Percentiles rank a stretch among this genome's conserved stretches.
These are phyloP conservation scores for Synergus umbraculus DNA, from an alignment of 2,888 invertebrate species.

Conservation along the genomic window DNA sequence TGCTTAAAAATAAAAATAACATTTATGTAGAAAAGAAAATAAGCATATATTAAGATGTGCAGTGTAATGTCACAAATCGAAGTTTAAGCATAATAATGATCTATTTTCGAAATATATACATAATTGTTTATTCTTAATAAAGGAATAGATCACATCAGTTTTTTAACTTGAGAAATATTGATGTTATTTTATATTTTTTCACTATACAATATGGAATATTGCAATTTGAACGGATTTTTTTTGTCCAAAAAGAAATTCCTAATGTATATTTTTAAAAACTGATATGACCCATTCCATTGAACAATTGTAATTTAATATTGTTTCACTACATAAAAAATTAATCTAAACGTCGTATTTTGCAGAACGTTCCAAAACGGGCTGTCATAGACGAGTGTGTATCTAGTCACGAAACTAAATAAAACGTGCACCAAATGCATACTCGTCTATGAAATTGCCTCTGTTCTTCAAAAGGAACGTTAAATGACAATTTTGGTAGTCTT, in stretches of 20 bases:
- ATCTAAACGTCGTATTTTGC: neutral
- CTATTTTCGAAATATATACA: too few relatives aligned
- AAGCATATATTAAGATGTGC: neutral
- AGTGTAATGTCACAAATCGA: conserved; percentile 40
- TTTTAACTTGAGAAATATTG: neutral
- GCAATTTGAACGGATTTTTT: neutral
- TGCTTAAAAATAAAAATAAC: conserved; percentile 59
- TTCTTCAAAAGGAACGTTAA: conserved; percentile 61
- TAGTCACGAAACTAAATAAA: conserved; percentile 83
- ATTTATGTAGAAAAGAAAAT: neutral
- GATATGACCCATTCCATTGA: neutral
- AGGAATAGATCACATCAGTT: too few relatives aligned
- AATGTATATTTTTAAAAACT: neutral
- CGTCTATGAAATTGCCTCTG: conserved; percentile 86
- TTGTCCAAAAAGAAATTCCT: neutral
- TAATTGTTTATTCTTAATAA: neutral
- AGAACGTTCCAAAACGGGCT: conserved; percentile 68
- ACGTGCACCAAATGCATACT: conserved; percentile 90
- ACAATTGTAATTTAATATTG: neutral
- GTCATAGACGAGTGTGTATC: conserved; percentile 94
- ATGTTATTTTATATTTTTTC: neutral
- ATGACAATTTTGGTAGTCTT: neutral
- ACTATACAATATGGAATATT: neutral
- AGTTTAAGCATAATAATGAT: neutral
- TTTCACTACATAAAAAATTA: neutral